Base-by-base conservation (phyloP, 2,797 vertebrate species). In the Hylomyscus alleni region DNA sequence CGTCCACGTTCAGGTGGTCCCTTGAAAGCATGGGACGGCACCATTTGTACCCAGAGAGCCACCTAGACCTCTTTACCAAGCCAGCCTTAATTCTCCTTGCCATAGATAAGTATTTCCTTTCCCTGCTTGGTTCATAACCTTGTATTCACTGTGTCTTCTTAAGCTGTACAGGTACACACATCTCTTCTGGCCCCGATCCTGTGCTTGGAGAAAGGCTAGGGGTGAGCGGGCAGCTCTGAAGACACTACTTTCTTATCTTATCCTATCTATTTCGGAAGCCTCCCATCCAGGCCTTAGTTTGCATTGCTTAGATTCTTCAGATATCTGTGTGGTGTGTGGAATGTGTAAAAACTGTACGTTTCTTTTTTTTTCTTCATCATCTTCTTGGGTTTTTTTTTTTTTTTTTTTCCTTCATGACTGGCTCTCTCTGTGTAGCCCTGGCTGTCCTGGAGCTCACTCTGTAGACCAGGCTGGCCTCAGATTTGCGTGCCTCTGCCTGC, bases 1-100 rank as follows among this genome's bases (percentile, higher is more conserved):
- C 34, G 98, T 99, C 67, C 98, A 80, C 0, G 99, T 99, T 83
- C 98, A 81, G 4, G 98, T 99, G 44, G 89, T 85, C 50, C 67
- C 95, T 15, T 98, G 90, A 97, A 50, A 81, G 50, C 12, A 92
- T 98, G 60, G 97, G 98, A 29, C 84, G 97, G 26, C 92, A 54
- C 62, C 54, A 29, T 83, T 72, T 77, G 12, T 47, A 88, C 34
- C 76, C 29, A 31, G 24, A 89, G 81, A 88, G 52, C 52, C 80
- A 72, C 47, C 22, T 88, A 47, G 52, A 47, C 62, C 62, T 75
- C 20, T 86, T 82, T 50, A 17, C 62, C 73, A n/a, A 65, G 24
- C n/a, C 56, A 88, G 77, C 34, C 44, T 89, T 89, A 77, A 47
- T 47, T 56, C 26, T 94, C 31, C 12, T 22, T 90, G 50, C 65